Evolutionary conservation across 2,888 invertebrate genomes (phyloP).

Genomic region (Entomobrya proxima): DNA sequence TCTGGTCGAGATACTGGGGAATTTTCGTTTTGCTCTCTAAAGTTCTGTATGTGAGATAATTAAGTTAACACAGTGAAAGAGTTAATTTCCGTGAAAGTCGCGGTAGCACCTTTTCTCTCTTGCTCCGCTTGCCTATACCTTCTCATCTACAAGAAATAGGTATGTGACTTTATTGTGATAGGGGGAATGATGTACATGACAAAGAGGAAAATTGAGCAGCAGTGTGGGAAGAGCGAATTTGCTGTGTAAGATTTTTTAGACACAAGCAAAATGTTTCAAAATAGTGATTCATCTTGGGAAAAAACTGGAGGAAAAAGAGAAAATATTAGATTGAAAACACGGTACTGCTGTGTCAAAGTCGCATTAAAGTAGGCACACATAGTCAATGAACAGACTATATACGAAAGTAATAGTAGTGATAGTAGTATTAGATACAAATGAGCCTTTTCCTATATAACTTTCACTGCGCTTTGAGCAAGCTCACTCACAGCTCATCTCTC

Average conservation of each 20-base stretch:
- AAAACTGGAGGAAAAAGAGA: background rate
- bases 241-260: constrained; percentile 37
- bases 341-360: constrained; percentile 30
- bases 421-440: constrained; percentile 44
- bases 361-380: background rate
- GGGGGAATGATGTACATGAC: background rate
- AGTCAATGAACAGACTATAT: background rate
- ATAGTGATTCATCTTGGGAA: constrained; percentile 58
- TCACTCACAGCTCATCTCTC: constrained; percentile 20
- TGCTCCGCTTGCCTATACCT: background rate
- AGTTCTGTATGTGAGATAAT: constrained; percentile 65
- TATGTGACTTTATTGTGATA: constrained; percentile 11
- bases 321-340: constrained; percentile 46
- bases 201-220: background rate
- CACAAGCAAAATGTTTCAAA: constrained; percentile 54
- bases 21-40: constrained; percentile 64
- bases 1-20: constrained; percentile 61
- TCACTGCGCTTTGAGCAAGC: no score
- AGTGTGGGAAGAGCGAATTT: background rate
- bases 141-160: constrained; percentile 32
- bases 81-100: constrained; percentile 66
- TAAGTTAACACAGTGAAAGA: constrained; percentile 67
- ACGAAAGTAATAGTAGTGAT: background rate
- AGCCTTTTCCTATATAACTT: constrained; percentile 6
- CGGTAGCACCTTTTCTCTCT: constrained; percentile 47